These are phyloP conservation scores for Fundulus diaphanus DNA, from an alignment of 2,797 vertebrate species.

Conservation along the genomic window DNA sequence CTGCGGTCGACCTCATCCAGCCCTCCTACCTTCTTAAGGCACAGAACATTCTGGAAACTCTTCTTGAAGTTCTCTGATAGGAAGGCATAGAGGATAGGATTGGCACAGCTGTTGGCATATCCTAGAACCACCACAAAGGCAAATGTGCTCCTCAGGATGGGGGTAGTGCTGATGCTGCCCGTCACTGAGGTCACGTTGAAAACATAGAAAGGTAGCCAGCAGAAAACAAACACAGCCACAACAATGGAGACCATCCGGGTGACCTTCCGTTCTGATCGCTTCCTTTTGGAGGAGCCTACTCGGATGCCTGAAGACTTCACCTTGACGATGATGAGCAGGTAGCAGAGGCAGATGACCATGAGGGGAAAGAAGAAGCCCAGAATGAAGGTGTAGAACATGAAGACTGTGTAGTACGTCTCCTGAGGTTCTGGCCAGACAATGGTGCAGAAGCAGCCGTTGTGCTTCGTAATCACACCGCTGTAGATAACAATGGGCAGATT, in stretches of 20 bases:
- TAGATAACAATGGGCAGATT: conserved; percentile 96
- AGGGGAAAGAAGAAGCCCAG: conserved; percentile 95
- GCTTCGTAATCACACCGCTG: conserved; percentile 87
- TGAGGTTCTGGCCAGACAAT: conserved; percentile 96
- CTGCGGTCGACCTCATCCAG: conserved; percentile 90
- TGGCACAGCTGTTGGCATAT: conserved; percentile 97
- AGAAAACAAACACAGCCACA: conserved; percentile 95
- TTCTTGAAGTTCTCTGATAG: conserved; percentile 98
- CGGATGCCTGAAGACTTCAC: conserved; percentile 93
- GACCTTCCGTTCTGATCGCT: conserved; percentile 93
- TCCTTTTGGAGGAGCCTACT: conserved; percentile 93
- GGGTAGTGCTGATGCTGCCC: conserved; percentile 88
- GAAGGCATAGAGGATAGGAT: conserved; percentile 97
- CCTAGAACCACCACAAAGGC: conserved; percentile 95
- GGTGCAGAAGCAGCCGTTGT: conserved; percentile 87
- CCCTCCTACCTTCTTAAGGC: conserved; percentile 89
- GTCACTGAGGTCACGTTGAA: conserved; percentile 96
- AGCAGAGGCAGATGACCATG: conserved; percentile 95
- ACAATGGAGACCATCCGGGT: conserved; percentile 98
- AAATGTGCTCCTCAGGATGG: conserved; percentile 91
- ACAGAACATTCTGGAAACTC: conserved; percentile 97
- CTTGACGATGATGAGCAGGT: conserved; percentile 95
- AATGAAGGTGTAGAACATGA: conserved; percentile 96
- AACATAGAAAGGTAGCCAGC: conserved; percentile 98
- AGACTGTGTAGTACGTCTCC: conserved; percentile 92